A percentile compares a stretch with the other conserved stretches of the same genome.
Evolutionary conservation across 53 echinoderm and acorn worm genomes (phyloP).

Genomic region (Glandiceps talaboti): DNA sequence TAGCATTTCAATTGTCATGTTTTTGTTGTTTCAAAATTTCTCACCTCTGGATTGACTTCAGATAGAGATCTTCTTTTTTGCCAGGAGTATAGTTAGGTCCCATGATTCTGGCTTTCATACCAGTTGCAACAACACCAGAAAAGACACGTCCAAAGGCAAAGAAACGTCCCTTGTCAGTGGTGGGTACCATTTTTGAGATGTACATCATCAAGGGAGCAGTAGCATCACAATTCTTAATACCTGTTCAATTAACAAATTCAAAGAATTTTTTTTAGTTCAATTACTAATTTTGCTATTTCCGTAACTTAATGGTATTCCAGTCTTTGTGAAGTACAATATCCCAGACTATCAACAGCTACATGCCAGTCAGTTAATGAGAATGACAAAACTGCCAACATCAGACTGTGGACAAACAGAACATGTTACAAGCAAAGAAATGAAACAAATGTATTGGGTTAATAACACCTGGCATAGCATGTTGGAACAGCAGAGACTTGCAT

Average conservation of each 20-base stretch:
- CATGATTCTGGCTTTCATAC: slow-evolving; percentile 88
- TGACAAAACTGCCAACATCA: too few species aligned
- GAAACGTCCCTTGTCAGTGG: slow-evolving; percentile 88
- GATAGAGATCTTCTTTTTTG: slow-evolving; percentile 89
- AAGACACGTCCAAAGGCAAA: slow-evolving; percentile 94
- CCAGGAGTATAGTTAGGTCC: slow-evolving; percentile 89
- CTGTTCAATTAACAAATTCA: slow-evolving; percentile 12
- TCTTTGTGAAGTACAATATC: too few species aligned
- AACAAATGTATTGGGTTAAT: too few species aligned
- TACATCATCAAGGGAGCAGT: slow-evolving; percentile 82
- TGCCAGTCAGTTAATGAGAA: too few species aligned
- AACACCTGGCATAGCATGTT: too few species aligned
- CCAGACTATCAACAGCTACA: too few species aligned
- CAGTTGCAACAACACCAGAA: slow-evolving; percentile 63
- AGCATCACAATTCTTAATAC: slow-evolving; percentile 76
- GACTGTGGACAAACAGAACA: too few species aligned
- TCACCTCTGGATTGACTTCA: slow-evolving; percentile 72
- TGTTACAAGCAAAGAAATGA: too few species aligned
- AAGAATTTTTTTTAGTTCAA: too few species aligned
- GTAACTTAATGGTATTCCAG: background rate
- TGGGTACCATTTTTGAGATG: slow-evolving; percentile 96
- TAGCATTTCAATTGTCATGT: too few species aligned
- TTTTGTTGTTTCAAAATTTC: too few species aligned
- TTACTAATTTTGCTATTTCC: background rate
- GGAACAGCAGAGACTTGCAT: too few species aligned